Evolutionary conservation across 2,797 vertebrate genomes (phyloP).

Genomic region (Pangasius krempfi): DNA sequence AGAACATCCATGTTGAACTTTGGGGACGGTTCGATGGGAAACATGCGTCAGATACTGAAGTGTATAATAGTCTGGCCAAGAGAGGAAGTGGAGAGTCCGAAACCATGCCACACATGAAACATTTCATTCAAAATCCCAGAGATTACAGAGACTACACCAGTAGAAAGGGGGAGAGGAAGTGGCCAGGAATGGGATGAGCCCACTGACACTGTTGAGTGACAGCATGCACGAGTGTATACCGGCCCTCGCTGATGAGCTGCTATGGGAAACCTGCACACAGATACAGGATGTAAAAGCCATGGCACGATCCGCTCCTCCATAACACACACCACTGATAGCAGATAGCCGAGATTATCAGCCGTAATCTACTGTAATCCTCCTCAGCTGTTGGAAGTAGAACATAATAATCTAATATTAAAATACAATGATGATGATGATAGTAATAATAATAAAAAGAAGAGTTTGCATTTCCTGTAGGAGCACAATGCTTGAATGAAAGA

Average conservation of each 20-base stretch:
- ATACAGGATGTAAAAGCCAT: background rate
- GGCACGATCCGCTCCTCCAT: background rate
- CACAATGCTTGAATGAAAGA: background rate
- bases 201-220: background rate
- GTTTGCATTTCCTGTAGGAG: background rate
- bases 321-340: background rate
- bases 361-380: background rate
- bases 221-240: background rate
- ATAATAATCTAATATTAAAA: background rate
- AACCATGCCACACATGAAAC: background rate
- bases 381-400: background rate
- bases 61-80: background rate
- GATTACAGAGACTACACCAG: background rate
- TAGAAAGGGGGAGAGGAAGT: background rate
- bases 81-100: background rate
- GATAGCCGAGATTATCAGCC: background rate
- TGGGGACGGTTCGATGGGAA: no score
- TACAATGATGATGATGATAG: no score
- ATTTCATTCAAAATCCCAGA: background rate
- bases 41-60: background rate
- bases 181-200: background rate
- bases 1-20: background rate
- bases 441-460: background rate
- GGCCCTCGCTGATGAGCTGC: background rate
- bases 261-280: background rate